Evolutionary conservation across 2,888 invertebrate genomes (phyloP), one percentile per base, ranked within the genome.

Genomic region (Drosophila villosipedis): DNA sequence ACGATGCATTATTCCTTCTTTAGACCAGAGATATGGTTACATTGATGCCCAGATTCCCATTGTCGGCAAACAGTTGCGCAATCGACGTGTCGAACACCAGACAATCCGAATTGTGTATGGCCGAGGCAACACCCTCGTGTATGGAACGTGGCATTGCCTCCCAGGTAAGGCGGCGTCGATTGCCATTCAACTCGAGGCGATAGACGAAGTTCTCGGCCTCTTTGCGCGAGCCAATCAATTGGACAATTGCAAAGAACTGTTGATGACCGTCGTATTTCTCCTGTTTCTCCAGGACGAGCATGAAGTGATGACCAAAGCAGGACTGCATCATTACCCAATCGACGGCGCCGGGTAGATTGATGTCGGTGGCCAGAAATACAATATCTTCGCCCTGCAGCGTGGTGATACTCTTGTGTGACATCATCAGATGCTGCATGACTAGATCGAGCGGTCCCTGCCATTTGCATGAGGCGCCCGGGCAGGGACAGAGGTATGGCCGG

Each of bases 271-370:
- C 99, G 93, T 96, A 98, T 93, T 99, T 99, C 91, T 99, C 99
- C 94, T 99, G 98, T 93, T 99, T 99, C 93, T 99, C 99, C 60
- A 99, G 95, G 41, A 99, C 99, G 82, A 99, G 95, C 99, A 99
- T 99, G 92, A 99, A 99, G 94, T 99, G 98, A 92, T 99, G 99
- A 67, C 98, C 98, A 93, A 99, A 99, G 94, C 99, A 99, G 35
- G 98, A 98, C 94, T 99, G 99, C 99, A 99, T 99, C 99, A 99
- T 99, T 5, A 98, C 98, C 99, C 99, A 99, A 94, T 99, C 99
- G 14, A 99, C 99, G 39, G 99, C 99, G 70, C 99, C 99, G 10
- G 99, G 99, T 81, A 99, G 95, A 94, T 99, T 99, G 75, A 99
- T 99, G 94, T 99, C 99, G 47, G 99, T 99, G 2, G 99, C 99